A percentile compares a stretch with the other conserved stretches of the same genome.
phyloP scores from a whole-genome alignment of 2,888 invertebrate species.

The Hetaerina titia region DNA sequence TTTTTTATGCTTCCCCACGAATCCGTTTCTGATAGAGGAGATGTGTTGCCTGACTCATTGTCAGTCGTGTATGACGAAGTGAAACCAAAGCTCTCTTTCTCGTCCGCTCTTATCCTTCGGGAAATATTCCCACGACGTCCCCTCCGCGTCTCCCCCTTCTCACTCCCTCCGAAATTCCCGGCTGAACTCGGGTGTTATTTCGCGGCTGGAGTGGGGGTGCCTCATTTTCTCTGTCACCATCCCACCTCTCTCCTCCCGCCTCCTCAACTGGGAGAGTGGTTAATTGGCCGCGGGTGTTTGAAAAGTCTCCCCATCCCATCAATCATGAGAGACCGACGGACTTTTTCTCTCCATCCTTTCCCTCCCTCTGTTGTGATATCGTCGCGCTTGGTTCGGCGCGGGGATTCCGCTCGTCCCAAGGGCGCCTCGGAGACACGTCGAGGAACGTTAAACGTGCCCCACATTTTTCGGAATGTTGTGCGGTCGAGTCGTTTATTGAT shows the following conservation, averaged over 20 bases:
- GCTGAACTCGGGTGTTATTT: neutral
- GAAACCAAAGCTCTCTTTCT: conserved; percentile 20
- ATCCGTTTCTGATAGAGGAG: conserved; percentile 23
- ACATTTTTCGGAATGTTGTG: neutral
- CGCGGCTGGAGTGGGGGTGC: neutral
- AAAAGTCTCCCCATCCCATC: neutral
- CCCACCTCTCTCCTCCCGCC: no score
- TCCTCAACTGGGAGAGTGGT: neutral
- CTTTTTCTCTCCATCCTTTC: neutral
- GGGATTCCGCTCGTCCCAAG: neutral
- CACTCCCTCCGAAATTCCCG: neutral
- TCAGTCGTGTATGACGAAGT: conserved; percentile 35
- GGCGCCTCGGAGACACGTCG: neutral
- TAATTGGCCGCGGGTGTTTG: neutral
- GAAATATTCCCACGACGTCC: neutral
- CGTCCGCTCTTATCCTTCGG: neutral
- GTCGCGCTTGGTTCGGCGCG: neutral
- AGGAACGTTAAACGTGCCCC: neutral
- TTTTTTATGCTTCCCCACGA: neutral
- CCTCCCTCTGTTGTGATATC: neutral
- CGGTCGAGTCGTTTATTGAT: neutral
- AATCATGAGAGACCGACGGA: neutral
- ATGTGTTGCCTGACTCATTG: conserved; percentile 32
- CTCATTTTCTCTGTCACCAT: neutral
- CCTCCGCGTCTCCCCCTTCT: neutral